Evolutionary conservation across 2,888 invertebrate genomes (phyloP), one percentile per base, ranked within the genome.

Genomic region (Troides oblongomaculatus): DNA sequence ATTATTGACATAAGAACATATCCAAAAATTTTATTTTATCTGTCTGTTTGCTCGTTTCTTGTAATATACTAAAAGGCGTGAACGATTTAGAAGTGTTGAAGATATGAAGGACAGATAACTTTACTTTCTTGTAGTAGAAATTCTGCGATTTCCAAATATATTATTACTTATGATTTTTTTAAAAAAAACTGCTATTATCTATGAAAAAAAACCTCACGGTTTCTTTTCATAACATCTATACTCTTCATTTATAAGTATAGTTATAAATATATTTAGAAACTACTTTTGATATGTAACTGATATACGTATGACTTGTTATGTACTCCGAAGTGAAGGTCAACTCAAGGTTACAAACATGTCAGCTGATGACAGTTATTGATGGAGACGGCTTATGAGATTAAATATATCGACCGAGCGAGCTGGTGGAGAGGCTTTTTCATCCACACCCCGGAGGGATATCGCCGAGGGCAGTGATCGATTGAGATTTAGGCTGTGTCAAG

Each of bases 391-490:
- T 66, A 70, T 66, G 18, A 66, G 70, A 70, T 66, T 66, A 66
- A 64, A 70, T 70, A 66, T 70, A 64, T 66, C 70, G 59, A 66
- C 53, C 60, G 56, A 56, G 50, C 46, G 30, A 30, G 66, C 43
- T 53, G 56, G 56, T 64, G 66, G 59, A 56, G 60, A 64, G 70
- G 43, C 63, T 66, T 66, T 70, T 70, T 70, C 66, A 62, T 66
- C 70, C 70, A 60, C 30, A 36, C 63, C 53, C 62, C 64, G 21
- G n/a, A 53, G 66, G 30, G 53, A 62, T 59, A 63, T 66, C 66
- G 62, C 56, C 58, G 62, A 63, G 62, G 18, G 63, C 12, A 59
- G 63, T 70, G 70, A 70, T 70, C 59, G 70, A 70, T 70, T 70
- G 46, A 53, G 57, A 66, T 58, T 63, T 66, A 63, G 60, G 56